Base-by-base conservation (phyloP, 2,113 vertebrate genomes). In the Neopipo cinnamomea region DNA sequence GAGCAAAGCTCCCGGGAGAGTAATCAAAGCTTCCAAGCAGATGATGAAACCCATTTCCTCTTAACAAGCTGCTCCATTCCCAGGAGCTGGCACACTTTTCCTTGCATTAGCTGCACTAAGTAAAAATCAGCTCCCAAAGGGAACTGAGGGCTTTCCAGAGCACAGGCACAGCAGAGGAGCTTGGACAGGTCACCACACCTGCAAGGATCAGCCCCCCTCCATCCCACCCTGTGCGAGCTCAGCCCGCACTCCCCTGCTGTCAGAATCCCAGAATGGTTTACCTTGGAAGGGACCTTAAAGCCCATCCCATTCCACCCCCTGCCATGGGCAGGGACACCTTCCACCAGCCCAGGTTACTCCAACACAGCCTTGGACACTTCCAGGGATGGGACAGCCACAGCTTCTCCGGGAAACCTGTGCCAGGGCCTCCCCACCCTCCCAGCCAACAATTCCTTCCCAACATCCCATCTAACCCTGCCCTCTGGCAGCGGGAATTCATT, bases 321-420 rank as follows among this genome's bases (percentile, higher is more conserved):
- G 47, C 33, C 47, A 30, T 20, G 23, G 37, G 10, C 23, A 55
- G n/a, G 17, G 42, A 53, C 66, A 56, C 5, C 28, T 67, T 0
- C 61, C 46, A 30, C 68, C 2, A 0, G 3, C 5, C 46, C 61
- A 67, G 28, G 28, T 0, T n/a, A 37, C 10, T 52, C 49, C 49
- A 61, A 0, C 6, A 39, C 25, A 39, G 39, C 44, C 46, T 39
- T 1, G 87, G 11, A 0, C 24, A 75, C 12, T 67, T 0, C 15
- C 46, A 74, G 52, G 28, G 44, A 74, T 46, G 52, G 28, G 18
- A 14, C 42, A 73, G 44, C 30, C 59, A 8, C n/a, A 65, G 56
- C 50, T 88, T 0, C 75, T 65, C 58, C 65, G 75, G 41, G 28
- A 23, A 88, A 6, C 8, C 47, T 47, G 16, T 63, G 20, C 66